phyloP scores from a whole-genome alignment of 2,888 invertebrate species.

The Noctua janthe region DNA sequence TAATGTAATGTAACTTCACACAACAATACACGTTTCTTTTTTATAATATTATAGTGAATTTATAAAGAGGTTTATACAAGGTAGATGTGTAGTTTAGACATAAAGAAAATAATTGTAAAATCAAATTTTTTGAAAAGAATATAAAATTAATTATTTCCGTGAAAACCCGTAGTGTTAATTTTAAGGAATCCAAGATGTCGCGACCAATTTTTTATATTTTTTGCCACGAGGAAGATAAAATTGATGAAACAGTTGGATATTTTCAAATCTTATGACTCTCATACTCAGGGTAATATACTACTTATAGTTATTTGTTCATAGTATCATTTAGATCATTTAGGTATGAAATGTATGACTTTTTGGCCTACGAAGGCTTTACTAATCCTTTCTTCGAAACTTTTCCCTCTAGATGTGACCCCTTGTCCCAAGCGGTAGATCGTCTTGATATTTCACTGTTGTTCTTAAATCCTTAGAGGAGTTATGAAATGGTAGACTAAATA shows the following conservation, averaged over 20 bases:
- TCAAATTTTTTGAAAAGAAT: slow-evolving; percentile 82
- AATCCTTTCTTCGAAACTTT: slow-evolving; percentile 68
- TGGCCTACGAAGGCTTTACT: slow-evolving; percentile 81
- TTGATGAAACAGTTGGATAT: slow-evolving; percentile 70
- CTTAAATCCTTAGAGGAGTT: slow-evolving; percentile 78
- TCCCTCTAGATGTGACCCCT: slow-evolving; percentile 69
- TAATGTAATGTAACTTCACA: slow-evolving; percentile 64
- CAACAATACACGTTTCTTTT: slow-evolving; percentile 68
- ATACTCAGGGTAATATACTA: slow-evolving; percentile 88
- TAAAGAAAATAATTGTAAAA: slow-evolving; percentile 74
- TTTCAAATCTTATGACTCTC: slow-evolving; percentile 88
- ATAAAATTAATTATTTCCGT: slow-evolving; percentile 73
- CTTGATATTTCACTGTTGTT: slow-evolving; percentile 79
- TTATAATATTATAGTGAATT: slow-evolving; percentile 82
- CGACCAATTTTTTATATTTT: slow-evolving; percentile 87
- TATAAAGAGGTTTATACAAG: slow-evolving; percentile 90
- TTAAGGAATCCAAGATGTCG: slow-evolving; percentile 81
- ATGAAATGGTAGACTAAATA: slow-evolving; percentile 71
- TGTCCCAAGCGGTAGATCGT: slow-evolving; percentile 65
- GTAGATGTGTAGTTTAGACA: slow-evolving; percentile 88
- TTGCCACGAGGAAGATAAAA: slow-evolving; percentile 77
- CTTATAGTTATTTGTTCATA: slow-evolving; percentile 80
- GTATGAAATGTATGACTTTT: slow-evolving; percentile 82
- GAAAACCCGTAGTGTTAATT: slow-evolving; percentile 83
- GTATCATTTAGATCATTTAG: slow-evolving; percentile 78